Conservation (phyloP, 2,888 invertebrate genomes). For the Hydrotaea cyrtoneurina region DNA sequence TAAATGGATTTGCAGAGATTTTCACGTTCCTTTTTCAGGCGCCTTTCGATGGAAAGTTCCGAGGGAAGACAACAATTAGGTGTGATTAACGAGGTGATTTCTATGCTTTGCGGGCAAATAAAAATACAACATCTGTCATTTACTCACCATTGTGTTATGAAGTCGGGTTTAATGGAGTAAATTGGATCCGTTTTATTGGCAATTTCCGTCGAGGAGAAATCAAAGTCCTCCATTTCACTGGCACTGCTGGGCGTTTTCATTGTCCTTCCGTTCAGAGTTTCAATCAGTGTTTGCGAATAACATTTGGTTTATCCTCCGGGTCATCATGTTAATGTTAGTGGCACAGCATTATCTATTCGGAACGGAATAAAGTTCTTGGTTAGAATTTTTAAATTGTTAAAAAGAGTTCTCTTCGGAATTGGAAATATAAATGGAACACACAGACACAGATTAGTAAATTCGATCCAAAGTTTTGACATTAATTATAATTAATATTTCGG, state of each 20-base stretch:
- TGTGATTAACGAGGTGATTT: background rate
- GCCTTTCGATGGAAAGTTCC: too few species aligned
- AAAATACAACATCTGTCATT: too few species aligned
- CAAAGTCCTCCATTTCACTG: conserved; percentile 77
- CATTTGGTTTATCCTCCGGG: too few species aligned
- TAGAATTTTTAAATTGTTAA: background rate
- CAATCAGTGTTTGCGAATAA: background rate
- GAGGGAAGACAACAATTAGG: background rate
- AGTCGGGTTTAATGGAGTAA: conserved; percentile 88
- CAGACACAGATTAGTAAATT: too few species aligned
- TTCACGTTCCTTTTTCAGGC: conserved; percentile 88
- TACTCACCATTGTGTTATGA: conserved; percentile 88
- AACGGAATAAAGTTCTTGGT: background rate
- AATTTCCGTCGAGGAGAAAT: conserved; percentile 77
- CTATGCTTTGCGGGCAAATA: background rate
- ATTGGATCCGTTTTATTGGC: conserved; percentile 86
- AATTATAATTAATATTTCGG: too few species aligned
- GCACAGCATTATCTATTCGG: background rate
- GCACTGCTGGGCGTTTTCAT: conserved; percentile 66
- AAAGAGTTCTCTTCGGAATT: too few species aligned
- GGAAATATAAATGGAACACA: too few species aligned
- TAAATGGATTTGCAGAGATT: conserved; percentile 86
- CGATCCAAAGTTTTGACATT: too few species aligned
- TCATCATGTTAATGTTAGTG: background rate
- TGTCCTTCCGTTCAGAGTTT: conserved; percentile 23